Evolutionary conservation across 2,113 vertebrate species (phyloP).

Genomic region (Pycnonotus jocosus): DNA sequence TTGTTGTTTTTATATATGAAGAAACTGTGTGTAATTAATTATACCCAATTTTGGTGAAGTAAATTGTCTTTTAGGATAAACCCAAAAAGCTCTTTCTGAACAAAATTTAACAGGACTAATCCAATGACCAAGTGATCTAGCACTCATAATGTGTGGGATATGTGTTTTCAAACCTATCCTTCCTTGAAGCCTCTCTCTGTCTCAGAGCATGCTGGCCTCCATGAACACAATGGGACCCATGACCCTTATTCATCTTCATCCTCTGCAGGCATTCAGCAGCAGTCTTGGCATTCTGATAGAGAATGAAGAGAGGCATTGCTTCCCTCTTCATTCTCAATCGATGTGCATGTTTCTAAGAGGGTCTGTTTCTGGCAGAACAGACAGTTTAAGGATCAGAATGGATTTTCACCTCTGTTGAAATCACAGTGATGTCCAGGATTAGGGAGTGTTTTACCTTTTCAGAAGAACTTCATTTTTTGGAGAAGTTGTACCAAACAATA

Average conservation of each 20-base stretch:
- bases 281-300: not conserved
- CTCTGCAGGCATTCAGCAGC: not conserved
- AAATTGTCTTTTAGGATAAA: not conserved
- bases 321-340: not conserved
- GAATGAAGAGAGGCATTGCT: not conserved
- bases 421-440: not conserved
- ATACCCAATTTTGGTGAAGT: not conserved
- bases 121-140: not conserved
- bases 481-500: not conserved
- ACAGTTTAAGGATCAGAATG: not conserved
- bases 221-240: accelerated
- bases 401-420: not conserved
- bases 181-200: not conserved
- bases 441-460: not conserved
- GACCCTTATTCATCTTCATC: not conserved
- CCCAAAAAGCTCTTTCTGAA: not conserved
- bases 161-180: not conserved
- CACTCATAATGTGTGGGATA: not conserved
- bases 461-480: not conserved
- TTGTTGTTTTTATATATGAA: not conserved
- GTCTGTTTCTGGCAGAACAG: not conserved
- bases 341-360: not conserved
- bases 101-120: not conserved
- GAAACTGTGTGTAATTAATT: not conserved
- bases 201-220: not conserved